Percentiles rank a stretch among this genome's conserved stretches.
These are phyloP conservation scores for Microctenopoma steveboyesi DNA, from an alignment of 2,797 vertebrate species.

Conservation along the genomic window DNA sequence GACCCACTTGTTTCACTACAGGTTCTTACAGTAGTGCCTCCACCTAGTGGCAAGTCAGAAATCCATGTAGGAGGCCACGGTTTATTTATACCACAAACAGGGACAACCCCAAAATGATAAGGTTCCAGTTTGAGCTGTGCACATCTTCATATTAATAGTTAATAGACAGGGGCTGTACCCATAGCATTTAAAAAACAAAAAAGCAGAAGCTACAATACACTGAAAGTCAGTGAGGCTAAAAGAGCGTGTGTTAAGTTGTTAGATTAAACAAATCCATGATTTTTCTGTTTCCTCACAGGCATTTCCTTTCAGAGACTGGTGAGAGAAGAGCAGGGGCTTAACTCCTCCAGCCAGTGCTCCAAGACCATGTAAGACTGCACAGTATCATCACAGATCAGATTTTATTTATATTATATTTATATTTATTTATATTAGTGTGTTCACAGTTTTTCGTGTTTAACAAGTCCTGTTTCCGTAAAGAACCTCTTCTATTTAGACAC, in stretches of 20 bases:
- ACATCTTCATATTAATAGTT: slow-evolving; percentile 23
- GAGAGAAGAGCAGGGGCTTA: slow-evolving; percentile 91
- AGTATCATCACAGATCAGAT: too few species aligned
- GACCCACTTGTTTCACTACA: background rate
- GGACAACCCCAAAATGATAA: slow-evolving; percentile 2
- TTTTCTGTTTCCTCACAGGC: slow-evolving; percentile 77
- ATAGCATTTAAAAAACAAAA: slow-evolving; percentile 33
- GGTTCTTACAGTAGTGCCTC: background rate
- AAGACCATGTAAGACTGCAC: slow-evolving; percentile 88
- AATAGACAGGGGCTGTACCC: slow-evolving; percentile 37
- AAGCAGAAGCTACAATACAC: slow-evolving; percentile 38
- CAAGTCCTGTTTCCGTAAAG: background rate
- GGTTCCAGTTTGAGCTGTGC: slow-evolving; percentile 8
- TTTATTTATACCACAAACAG: background rate
- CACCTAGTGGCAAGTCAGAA: slow-evolving; percentile 56
- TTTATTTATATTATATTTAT: too few species aligned
- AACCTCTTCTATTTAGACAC: background rate
- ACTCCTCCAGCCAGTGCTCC: slow-evolving; percentile 76
- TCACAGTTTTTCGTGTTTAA: background rate
- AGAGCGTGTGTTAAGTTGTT: slow-evolving; percentile 27
- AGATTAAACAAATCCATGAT: background rate
- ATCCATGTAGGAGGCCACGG: slow-evolving; percentile 3
- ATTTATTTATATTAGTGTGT: too few species aligned
- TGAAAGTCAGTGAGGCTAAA: slow-evolving; percentile 19
- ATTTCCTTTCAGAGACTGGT: slow-evolving; percentile 95